Conservation (phyloP, 2,113 vertebrate genomes). For the Tretioscincus oriximinensis region DNA sequence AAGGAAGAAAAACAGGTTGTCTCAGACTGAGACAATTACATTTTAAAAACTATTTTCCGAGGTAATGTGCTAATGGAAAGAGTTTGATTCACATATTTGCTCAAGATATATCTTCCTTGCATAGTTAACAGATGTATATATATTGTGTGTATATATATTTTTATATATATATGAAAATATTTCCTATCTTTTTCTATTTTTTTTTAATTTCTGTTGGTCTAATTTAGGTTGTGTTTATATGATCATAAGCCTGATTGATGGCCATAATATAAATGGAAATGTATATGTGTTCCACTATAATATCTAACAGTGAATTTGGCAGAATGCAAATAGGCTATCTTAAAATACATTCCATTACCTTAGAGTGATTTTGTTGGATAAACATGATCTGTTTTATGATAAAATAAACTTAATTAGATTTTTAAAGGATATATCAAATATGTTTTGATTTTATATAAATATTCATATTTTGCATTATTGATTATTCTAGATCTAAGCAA, state of each 20-base stretch:
- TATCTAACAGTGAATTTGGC: constrained; percentile 32
- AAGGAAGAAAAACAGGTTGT: accelerated
- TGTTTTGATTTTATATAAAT: neutral
- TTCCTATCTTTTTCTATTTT: constrained; percentile 33
- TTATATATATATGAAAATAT: constrained; percentile 4
- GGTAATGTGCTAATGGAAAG: neutral
- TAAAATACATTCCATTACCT: constrained; percentile 37
- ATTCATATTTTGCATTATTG: neutral
- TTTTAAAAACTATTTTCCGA: constrained; percentile 36
- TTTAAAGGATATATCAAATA: neutral
- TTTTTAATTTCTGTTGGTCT: constrained; percentile 33
- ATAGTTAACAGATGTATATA: constrained; percentile 25
- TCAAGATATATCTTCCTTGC: constrained; percentile 37
- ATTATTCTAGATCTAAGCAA: neutral
- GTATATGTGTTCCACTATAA: constrained; percentile 14
- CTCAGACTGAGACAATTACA: neutral
- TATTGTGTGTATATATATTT: constrained; percentile 27
- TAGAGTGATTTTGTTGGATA: neutral
- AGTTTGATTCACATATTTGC: constrained; percentile 31
- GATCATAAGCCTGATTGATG: constrained; percentile 46
- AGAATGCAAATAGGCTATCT: neutral
- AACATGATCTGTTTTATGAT: neutral
- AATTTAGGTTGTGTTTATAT: constrained; percentile 23
- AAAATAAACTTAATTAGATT: neutral
- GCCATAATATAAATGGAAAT: constrained; percentile 36